These are phyloP conservation scores for Tachysurus vachellii DNA, from an alignment of 2,113 vertebrate species.

Conservation along the genomic window DNA sequence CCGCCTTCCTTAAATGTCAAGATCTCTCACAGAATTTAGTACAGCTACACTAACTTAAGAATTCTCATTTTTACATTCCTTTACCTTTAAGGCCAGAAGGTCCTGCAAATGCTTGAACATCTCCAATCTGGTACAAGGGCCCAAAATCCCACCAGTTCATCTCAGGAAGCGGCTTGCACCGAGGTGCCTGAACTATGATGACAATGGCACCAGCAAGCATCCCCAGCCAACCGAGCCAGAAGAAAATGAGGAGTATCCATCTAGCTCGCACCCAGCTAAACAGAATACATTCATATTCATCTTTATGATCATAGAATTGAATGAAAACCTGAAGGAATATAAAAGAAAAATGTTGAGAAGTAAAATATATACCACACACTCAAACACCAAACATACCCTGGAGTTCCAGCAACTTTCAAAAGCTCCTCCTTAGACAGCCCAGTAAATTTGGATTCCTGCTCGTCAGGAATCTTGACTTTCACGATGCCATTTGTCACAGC, in stretches of 20 bases:
- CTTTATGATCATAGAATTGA: background rate
- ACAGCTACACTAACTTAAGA: background rate
- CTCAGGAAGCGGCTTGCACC: slow-evolving; percentile 77
- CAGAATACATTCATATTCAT: background rate
- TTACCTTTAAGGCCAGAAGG: slow-evolving; percentile 69
- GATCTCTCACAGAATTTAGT: no score
- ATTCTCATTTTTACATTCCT: background rate
- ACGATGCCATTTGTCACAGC: slow-evolving; percentile 81
- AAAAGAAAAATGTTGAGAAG: background rate
- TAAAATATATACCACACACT: background rate
- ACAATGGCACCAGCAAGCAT: slow-evolving; percentile 82
- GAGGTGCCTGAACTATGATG: slow-evolving; percentile 84
- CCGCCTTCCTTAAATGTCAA: background rate
- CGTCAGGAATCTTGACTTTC: slow-evolving; percentile 71
- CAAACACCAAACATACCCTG: slow-evolving; percentile 74
- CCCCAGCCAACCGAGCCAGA: slow-evolving; percentile 89
- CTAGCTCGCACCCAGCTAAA: slow-evolving; percentile 82
- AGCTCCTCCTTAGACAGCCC: slow-evolving; percentile 89
- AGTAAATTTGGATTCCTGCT: slow-evolving; percentile 74
- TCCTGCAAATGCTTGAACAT: slow-evolving; percentile 70
- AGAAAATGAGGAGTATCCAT: slow-evolving; percentile 81
- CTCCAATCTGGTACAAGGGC: slow-evolving; percentile 76
- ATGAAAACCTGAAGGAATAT: background rate
- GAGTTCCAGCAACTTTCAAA: slow-evolving; percentile 80
- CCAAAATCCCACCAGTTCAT: slow-evolving; percentile 83